Evolutionary conservation across 1,140 invertebrate genomes (phyloP).

Genomic region (Euwallacea fornicatus): DNA sequence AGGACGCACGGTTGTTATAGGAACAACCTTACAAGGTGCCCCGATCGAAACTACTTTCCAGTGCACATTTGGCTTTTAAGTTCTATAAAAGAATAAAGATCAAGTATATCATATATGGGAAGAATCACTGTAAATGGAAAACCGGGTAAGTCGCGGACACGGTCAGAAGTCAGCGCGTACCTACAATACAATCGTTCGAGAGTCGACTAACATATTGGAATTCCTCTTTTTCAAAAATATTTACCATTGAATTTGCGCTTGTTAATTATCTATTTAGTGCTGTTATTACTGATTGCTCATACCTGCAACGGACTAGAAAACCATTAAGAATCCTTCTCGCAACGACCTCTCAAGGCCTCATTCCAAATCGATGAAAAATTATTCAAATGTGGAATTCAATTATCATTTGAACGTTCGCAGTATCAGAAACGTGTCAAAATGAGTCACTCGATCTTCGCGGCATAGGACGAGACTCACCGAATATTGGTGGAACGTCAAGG

Average conservation of each 20-base stretch:
- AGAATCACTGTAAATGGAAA: conserved; percentile 56
- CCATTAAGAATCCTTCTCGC: not conserved
- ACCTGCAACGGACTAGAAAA: not conserved
- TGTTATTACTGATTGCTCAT: not conserved
- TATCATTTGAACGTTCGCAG: not conserved
- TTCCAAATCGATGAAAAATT: not conserved
- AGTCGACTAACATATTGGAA: conserved; percentile 34
- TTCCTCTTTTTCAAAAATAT: conserved; percentile 29
- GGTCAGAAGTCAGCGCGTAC: conserved; percentile 40
- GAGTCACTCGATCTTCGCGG: not conserved
- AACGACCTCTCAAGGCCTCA: not conserved
- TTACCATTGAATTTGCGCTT: conserved; percentile 22
- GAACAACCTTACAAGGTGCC: conserved; percentile 53
- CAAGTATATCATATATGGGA: conserved; percentile 56
- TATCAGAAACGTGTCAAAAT: not conserved
- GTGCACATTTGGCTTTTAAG: conserved; percentile 49
- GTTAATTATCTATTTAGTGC: conserved; percentile 9
- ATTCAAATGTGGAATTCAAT: not conserved
- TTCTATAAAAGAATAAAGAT: conserved; percentile 55
- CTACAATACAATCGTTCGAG: conserved; percentile 26
- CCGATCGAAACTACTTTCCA: conserved; percentile 50
- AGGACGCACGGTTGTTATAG: conserved; percentile 41
- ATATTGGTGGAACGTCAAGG: not conserved
- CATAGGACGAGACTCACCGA: not conserved
- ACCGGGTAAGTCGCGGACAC: conserved; percentile 52